Evolutionary conservation across 2,888 invertebrate genomes (phyloP), one percentile per base, ranked within the genome.

Genomic region (Rhamnusium bicolor): DNA sequence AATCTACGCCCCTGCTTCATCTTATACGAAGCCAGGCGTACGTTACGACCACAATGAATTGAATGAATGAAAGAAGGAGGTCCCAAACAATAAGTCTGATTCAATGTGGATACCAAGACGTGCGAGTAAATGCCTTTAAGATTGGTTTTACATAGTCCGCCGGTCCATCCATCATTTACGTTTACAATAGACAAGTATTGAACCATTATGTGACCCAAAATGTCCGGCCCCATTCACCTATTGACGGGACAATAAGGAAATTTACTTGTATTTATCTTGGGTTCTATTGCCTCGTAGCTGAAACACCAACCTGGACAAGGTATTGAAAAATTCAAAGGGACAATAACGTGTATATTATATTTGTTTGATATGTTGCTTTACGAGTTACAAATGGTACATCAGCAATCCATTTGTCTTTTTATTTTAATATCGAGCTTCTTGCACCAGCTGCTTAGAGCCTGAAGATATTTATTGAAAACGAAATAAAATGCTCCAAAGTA

Each of bases 181-280:
- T 79, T 70, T 72, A 81, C 81, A 81, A 81, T 81, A 62, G 74
- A 54, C 69, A 32, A 67, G 74, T 69, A 74, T 74, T 69, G 72
- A 74, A 68, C 75, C 74, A 72, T 65, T 65, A 65, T 65, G 65
- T n/a, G 65, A 65, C 66, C 66, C 46, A 54, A 71, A 75, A 73
- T 58, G 74, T 72, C 76, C 65, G 69, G 76, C 75, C 71, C 72
- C 69, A 69, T 79, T 78, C 75, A 71, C 60, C 69, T 58, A 74
- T 76, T 74, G 73, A 71, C 49, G 67, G 69, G 69, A 81, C 80
- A 81, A 81, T 79, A 72, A 74, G 72, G 74, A 81, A 81, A 81
- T 81, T 81, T 81, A 81, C 78, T 79, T 79, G 79, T 78, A 79
- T 81, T 81, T 79, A 81, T 79, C 72, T 75, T 32, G 66, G 47